Conservation (phyloP, 2,888 invertebrate genomes). For the Meghimatium bilineatum region DNA sequence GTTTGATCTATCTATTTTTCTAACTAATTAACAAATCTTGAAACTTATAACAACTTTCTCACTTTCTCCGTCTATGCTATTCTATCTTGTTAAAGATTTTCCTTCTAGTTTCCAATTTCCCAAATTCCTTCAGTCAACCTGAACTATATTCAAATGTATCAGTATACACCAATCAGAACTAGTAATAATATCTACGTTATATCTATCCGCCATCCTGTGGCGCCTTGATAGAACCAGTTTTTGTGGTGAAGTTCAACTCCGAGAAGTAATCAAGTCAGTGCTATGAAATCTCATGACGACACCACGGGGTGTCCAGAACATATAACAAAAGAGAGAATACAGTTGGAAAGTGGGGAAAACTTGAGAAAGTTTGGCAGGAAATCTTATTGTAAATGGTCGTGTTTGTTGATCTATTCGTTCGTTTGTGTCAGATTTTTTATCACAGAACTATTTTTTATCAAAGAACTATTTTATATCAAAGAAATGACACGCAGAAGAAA, state of each 20-base stretch:
- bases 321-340: not conserved
- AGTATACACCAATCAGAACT: conserved; percentile 6
- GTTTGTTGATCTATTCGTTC: too few relatives aligned
- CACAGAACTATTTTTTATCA: too few relatives aligned
- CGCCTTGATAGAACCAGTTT: conserved; percentile 12
- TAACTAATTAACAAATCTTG: too few relatives aligned
- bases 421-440: too few relatives aligned
- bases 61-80: too few relatives aligned
- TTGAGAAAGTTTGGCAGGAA: too few relatives aligned
- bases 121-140: not conserved
- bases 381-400: too few relatives aligned
- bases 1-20: too few relatives aligned
- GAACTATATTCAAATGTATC: conserved; percentile 13
- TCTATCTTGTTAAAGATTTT: too few relatives aligned
- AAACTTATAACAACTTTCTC: too few relatives aligned
- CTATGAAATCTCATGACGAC: conserved; percentile 15
- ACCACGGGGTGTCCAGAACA: conserved; percentile 2
- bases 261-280: conserved; percentile 42
- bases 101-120: not conserved
- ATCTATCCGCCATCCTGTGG: conserved; percentile 36
- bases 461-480: too few relatives aligned
- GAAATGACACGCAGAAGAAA: too few relatives aligned
- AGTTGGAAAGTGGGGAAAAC: not conserved
- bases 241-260: conserved; percentile 28
- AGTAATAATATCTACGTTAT: conserved; percentile 31